Evolutionary conservation across 2,888 invertebrate species (phyloP), one percentile per base, ranked within the genome.

Genomic region (Atrina japonica): DNA sequence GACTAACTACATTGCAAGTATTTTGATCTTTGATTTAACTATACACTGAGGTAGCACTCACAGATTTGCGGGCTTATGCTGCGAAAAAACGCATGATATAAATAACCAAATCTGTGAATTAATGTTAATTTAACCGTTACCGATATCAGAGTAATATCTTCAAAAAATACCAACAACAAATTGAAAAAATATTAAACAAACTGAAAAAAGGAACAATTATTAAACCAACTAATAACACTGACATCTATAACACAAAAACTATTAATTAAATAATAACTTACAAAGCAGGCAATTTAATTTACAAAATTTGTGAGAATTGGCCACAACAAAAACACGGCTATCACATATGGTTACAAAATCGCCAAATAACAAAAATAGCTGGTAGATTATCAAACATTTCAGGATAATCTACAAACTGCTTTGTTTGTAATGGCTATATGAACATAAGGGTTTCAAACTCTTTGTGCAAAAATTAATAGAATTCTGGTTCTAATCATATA

Each of bases 311-410:
- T 67, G 58, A 60, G 43, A 60, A 43, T 43, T 52, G 52, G 56
- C 60, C 60, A 60, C 60, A 60, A 67, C 60, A 67, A 53, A 30
- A 67, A 67, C 60, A 67, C 45, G 53, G 60, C 53, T 64, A 53
- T 56, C 56, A 56, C 56, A 56, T 56, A 56, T 56, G 21, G 40
- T 35, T 35, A 35, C 35, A 35, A 35, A 35, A 35, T 11, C 11
- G 35, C 35, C 35, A 35, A 35, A 35, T 35, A 35, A 35, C 35
- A 35, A 35, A 35, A 7, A 35, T 5, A 35, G 11, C 35, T 35
- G 11, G 35, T 35, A 5, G 11, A 35, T 11, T 11, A 35, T 35
- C 35, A 35, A 35, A 35, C 35, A 35, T 35, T 11, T n/a, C 5
- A 35, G n/a, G 16, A 47, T 47, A 16, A 7, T 16, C 47, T 6